Evolutionary conservation across 2,113 vertebrate genomes (phyloP).

Genomic region (Microtus richardsoni): DNA sequence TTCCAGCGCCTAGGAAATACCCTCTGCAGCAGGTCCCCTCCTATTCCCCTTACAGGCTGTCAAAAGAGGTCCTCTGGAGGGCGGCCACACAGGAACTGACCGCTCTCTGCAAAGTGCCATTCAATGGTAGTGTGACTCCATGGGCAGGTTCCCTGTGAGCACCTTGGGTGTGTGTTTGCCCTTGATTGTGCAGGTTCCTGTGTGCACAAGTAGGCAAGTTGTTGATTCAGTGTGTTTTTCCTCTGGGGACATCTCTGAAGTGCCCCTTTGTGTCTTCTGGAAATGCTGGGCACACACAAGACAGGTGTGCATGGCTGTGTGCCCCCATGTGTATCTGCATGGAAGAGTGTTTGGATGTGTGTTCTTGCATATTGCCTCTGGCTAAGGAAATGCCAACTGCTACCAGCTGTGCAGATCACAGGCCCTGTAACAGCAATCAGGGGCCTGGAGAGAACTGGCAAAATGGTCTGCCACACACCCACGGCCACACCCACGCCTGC

Average conservation of each 20-base stretch:
- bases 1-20: background rate
- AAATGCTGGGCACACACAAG: background rate
- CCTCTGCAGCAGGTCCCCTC: background rate
- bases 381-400: constrained; percentile 33
- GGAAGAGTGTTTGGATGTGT: background rate
- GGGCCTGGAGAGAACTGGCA: constrained; percentile 38
- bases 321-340: background rate
- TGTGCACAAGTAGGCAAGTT: background rate
- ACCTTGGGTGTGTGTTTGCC: background rate
- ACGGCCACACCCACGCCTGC: background rate
- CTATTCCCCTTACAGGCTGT: background rate
- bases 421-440: constrained; percentile 32
- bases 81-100: background rate
- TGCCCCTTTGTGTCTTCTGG: background rate
- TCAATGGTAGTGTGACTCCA: background rate
- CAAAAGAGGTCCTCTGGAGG: background rate
- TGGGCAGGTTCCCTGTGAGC: background rate
- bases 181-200: background rate
- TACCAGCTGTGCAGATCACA: constrained; percentile 40
- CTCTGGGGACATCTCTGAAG: constrained; percentile 31
- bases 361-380: constrained; percentile 27
- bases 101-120: background rate
- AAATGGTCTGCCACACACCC: background rate
- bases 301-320: background rate
- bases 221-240: background rate